These are phyloP conservation scores for Drosophila bocqueti DNA, from an alignment of 1,140 invertebrate genomes.

Conservation along the genomic window DNA sequence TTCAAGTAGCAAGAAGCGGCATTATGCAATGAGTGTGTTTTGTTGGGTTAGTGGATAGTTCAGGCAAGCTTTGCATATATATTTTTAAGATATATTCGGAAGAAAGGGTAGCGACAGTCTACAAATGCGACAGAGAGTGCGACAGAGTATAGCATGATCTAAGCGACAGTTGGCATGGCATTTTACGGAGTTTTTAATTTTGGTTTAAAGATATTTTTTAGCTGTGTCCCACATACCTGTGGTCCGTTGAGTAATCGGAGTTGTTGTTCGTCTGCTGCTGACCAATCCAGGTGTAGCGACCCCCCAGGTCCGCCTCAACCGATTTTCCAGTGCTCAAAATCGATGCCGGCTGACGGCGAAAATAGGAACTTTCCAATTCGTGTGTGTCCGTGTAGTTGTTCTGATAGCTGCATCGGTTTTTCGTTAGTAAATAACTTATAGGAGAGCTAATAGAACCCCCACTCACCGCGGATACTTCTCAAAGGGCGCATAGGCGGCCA, in stretches of 20 bases:
- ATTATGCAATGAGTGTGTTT: slow-evolving; percentile 49
- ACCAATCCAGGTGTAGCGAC: slow-evolving; percentile 69
- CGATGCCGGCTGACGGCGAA: slow-evolving; percentile 90
- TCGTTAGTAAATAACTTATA: too few species aligned
- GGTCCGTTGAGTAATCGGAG: slow-evolving; percentile 55
- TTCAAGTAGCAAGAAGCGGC: slow-evolving; percentile 59
- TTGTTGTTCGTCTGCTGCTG: slow-evolving; percentile 65
- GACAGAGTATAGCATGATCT: slow-evolving; percentile 79
- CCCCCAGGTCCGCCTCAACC: slow-evolving; percentile 57
- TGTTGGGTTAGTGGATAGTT: slow-evolving; percentile 21
- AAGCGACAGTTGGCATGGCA: slow-evolving; percentile 79
- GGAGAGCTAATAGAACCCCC: too few species aligned
- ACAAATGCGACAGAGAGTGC: slow-evolving; percentile 60
- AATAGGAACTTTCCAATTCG: slow-evolving; percentile 91
- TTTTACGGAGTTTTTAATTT: slow-evolving; percentile 46
- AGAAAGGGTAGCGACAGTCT: slow-evolving; percentile 28
- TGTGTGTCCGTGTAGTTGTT: slow-evolving; percentile 81
- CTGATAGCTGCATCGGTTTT: slow-evolving; percentile 53
- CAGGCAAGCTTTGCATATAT: slow-evolving; percentile 59
- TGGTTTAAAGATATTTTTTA: slow-evolving; percentile 2
- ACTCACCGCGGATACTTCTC: slow-evolving; percentile 88
- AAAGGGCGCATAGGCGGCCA: slow-evolving; percentile 90
- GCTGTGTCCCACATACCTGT: slow-evolving; percentile 57
- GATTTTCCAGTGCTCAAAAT: slow-evolving; percentile 86
- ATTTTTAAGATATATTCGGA: slow-evolving; percentile 21